These are phyloP conservation scores for Ephestia elutella DNA, from an alignment of 1,140 invertebrate species.

Conservation along the genomic window DNA sequence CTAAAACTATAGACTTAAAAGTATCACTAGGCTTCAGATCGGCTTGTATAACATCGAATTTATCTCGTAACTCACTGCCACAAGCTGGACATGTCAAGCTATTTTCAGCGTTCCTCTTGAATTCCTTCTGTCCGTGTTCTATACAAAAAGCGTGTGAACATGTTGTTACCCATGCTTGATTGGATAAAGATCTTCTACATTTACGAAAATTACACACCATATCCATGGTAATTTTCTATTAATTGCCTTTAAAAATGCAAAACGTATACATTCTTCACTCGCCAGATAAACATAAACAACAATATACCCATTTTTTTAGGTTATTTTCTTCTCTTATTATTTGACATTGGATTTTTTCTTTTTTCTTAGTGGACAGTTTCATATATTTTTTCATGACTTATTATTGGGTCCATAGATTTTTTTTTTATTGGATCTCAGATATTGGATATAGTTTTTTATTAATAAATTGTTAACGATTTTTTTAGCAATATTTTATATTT, in stretches of 20 bases:
- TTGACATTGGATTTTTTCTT: too few species aligned
- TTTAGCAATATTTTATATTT: slow-evolving; percentile 22
- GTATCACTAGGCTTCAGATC: slow-evolving; percentile 70
- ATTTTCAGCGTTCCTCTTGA: slow-evolving; percentile 62
- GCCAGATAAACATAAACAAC: background rate
- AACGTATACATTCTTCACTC: background rate
- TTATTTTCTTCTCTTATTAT: too few species aligned
- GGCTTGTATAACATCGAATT: slow-evolving; percentile 73
- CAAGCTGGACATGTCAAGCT: slow-evolving; percentile 68
- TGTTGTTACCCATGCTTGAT: slow-evolving; percentile 73
- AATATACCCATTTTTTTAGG: background rate
- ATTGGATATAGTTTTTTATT: too few species aligned
- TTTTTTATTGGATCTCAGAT: too few species aligned
- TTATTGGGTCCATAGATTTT: too few species aligned
- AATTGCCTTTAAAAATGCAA: background rate
- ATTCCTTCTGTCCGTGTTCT: slow-evolving; percentile 71
- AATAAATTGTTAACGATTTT: too few species aligned
- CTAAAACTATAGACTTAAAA: slow-evolving; percentile 72
- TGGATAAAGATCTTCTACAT: slow-evolving; percentile 66
- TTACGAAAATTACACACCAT: slow-evolving; percentile 74
- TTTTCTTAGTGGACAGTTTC: too few species aligned
- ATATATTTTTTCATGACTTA: too few species aligned
- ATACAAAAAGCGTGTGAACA: slow-evolving; percentile 75
- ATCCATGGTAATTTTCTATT: slow-evolving; percentile 48
- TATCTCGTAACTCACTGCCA: slow-evolving; percentile 65